Evolutionary conservation across 53 echinoderm and acorn worm genomes (phyloP).

Genomic region (Paelopatides confundens): DNA sequence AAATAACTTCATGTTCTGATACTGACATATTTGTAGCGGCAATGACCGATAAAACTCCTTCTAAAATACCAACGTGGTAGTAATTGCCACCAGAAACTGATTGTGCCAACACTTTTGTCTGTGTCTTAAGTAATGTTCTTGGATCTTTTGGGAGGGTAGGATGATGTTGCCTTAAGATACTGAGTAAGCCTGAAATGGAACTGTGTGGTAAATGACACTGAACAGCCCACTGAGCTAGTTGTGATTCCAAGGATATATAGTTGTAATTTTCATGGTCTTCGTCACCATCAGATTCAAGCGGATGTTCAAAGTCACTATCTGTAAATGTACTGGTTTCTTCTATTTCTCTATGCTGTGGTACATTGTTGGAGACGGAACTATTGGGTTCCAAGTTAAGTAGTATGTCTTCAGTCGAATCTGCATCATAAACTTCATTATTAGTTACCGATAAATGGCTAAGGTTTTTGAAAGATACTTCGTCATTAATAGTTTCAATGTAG

Average conservation of each 20-base stretch:
- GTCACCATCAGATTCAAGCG: no score
- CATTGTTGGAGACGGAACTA: no score
- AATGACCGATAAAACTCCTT: neutral
- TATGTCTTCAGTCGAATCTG: no score
- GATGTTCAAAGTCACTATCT: no score
- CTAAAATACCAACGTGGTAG: conserved; percentile 57
- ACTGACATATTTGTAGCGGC: neutral
- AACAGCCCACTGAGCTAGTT: neutral
- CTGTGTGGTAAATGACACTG: neutral
- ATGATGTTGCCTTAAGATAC: neutral
- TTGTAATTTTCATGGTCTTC: no score
- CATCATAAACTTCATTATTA: no score
- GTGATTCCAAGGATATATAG: neutral
- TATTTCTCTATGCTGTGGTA: no score
- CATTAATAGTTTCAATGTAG: no score
- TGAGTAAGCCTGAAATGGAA: neutral
- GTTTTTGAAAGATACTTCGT: no score
- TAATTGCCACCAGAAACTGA: conserved; percentile 47
- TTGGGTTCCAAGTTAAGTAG: no score
- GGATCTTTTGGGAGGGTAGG: neutral
- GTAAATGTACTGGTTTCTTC: no score
- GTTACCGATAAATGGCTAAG: no score
- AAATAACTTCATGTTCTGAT: neutral
- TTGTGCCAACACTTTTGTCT: neutral
- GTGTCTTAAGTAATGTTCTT: neutral